Conservation (phyloP, 2,888 invertebrate genomes). For the Anodontia alba region DNA sequence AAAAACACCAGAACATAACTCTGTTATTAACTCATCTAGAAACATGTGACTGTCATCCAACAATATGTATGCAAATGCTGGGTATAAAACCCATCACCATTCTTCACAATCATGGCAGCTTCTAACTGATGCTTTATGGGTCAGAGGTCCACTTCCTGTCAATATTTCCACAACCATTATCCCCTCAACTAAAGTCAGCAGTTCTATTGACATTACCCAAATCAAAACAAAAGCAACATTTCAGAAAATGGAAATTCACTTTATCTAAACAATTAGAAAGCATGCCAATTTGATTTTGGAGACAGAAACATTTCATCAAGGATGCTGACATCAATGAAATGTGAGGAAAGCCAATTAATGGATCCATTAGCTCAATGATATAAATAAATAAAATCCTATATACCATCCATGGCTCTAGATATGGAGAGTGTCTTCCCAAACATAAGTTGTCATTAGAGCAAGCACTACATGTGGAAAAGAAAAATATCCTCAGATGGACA, state of each 20-base stretch:
- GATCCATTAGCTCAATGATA: conserved; percentile 13
- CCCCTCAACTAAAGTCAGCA: not conserved
- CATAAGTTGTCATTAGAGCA: no score
- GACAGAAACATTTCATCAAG: conserved; percentile 12
- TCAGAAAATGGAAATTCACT: conserved; percentile 1
- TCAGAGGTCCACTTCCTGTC: conserved; percentile 9
- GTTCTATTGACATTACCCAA: not conserved
- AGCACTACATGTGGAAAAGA: no score
- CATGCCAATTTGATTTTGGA: not conserved
- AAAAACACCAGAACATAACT: no score
- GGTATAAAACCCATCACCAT: not conserved
- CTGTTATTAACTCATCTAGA: no score
- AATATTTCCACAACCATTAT: conserved; percentile 8
- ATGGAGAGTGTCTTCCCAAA: no score
- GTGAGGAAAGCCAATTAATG: conserved; percentile 5
- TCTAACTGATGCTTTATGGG: conserved; percentile 3
- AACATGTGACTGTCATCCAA: no score
- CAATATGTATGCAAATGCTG: not conserved
- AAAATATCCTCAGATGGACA: no score
- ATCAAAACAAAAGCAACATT: not conserved
- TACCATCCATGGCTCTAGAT: not conserved
- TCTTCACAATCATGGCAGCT: not conserved
- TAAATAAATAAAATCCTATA: conserved; percentile 17
- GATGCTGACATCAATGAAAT: not conserved
- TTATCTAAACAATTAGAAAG: conserved; percentile 13